phyloP scores from a whole-genome alignment of 2,113 vertebrate genomes.

The Brienomyrus brachyistius region DNA sequence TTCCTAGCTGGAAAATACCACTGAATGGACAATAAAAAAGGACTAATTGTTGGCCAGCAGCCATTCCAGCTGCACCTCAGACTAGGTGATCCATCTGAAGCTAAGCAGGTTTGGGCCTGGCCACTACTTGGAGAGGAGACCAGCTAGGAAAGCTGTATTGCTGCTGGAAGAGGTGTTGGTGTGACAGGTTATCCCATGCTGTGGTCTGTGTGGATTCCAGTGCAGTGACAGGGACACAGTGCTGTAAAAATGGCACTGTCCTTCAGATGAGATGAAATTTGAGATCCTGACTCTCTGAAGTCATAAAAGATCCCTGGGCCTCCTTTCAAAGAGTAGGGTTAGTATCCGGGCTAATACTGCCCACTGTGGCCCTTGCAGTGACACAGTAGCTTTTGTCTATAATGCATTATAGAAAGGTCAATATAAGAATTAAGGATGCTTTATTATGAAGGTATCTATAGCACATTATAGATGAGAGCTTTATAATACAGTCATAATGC shows the following conservation, averaged over 20 bases:
- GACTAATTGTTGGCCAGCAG: neutral
- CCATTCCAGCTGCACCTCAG: neutral
- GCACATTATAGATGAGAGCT: neutral
- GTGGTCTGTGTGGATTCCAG: neutral
- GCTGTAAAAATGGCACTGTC: neutral
- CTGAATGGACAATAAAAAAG: neutral
- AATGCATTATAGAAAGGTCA: neutral
- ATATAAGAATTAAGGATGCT: neutral
- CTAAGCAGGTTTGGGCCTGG: neutral
- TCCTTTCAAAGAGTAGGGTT: neutral
- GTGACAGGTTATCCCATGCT: neutral
- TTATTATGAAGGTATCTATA: neutral
- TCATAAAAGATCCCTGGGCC: neutral
- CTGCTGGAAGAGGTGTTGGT: neutral
- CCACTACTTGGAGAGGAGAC: neutral
- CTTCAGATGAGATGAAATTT: neutral
- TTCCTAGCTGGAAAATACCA: neutral
- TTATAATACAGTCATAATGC: neutral
- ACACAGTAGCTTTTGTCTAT: neutral
- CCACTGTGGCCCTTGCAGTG: neutral
- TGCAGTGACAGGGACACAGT: neutral
- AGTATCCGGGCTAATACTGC: neutral
- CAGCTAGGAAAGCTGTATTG: neutral
- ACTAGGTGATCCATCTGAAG: neutral
- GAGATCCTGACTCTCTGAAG: neutral